phyloP scores from a whole-genome alignment of 2,797 vertebrate species.

The Propithecus perrieri region DNA sequence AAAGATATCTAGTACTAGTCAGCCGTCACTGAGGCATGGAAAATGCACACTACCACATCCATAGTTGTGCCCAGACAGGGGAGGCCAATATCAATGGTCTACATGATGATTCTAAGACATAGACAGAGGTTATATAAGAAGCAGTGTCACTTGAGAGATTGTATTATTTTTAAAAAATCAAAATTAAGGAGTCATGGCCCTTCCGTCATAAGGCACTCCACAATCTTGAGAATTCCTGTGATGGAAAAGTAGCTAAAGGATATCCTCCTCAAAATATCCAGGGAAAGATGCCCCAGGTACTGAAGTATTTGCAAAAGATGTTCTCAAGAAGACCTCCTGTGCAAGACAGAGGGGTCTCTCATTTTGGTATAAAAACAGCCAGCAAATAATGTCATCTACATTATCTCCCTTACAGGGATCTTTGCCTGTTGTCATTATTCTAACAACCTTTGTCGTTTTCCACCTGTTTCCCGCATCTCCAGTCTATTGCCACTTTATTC shows the following conservation, averaged over 20 bases:
- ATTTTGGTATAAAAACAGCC: constrained; percentile 14
- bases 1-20: no score
- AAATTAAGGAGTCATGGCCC: not conserved
- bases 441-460: not conserved
- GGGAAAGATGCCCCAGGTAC: not conserved
- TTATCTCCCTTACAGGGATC: not conserved
- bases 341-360: not conserved
- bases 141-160: not conserved
- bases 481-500: not conserved
- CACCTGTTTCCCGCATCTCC: not conserved
- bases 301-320: not conserved
- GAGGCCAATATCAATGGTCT: not conserved
- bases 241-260: not conserved
- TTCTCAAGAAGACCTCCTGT: not conserved
- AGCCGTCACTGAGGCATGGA: not conserved
- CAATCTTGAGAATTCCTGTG: not conserved
- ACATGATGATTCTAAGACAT: not conserved
- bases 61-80: not conserved
- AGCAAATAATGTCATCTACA: not conserved
- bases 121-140: not conserved
- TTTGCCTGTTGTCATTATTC: not conserved
- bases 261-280: not conserved
- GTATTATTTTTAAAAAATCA: not conserved
- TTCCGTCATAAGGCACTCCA: not conserved
- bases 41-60: not conserved